Conservation (phyloP, 2,888 invertebrate species). For the Folsomia candida region DNA sequence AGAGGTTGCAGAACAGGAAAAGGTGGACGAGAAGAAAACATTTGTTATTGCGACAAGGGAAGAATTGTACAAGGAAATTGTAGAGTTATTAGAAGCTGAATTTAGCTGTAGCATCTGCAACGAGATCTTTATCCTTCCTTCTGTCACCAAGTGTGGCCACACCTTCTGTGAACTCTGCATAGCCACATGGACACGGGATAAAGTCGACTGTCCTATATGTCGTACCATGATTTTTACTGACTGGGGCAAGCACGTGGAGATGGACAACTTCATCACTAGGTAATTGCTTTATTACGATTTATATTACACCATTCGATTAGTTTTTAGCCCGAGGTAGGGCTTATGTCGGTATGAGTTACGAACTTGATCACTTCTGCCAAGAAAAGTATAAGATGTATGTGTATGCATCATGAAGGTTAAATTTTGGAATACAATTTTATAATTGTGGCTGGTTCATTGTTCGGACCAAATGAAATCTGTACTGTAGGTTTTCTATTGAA, state of each 20-base stretch:
- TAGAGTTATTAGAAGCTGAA: conserved; percentile 66
- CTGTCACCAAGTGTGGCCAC: conserved; percentile 70
- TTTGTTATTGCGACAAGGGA: conserved; percentile 35
- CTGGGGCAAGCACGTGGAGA: conserved; percentile 63
- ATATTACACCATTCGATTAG: no score
- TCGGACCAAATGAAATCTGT: no score
- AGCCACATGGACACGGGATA: conserved; percentile 66
- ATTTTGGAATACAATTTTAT: no score
- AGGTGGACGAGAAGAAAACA: not conserved
- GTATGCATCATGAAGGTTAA: no score
- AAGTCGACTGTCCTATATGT: conserved; percentile 71
- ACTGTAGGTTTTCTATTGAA: no score
- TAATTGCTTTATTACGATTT: no score
- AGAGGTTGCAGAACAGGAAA: not conserved
- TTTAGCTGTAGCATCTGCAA: conserved; percentile 73
- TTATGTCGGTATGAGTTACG: no score
- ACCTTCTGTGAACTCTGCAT: conserved; percentile 73
- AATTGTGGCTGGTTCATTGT: no score
- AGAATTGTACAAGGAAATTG: conserved; percentile 55
- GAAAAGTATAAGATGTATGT: no score
- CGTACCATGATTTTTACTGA: conserved; percentile 56
- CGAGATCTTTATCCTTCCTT: conserved; percentile 68
- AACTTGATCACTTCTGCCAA: no score
- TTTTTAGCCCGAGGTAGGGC: no score
- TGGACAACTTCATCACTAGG: conserved; percentile 74